These are phyloP conservation scores for Platyrinchus mystaceus DNA, from an alignment of 2,797 vertebrate species.

Conservation along the genomic window DNA sequence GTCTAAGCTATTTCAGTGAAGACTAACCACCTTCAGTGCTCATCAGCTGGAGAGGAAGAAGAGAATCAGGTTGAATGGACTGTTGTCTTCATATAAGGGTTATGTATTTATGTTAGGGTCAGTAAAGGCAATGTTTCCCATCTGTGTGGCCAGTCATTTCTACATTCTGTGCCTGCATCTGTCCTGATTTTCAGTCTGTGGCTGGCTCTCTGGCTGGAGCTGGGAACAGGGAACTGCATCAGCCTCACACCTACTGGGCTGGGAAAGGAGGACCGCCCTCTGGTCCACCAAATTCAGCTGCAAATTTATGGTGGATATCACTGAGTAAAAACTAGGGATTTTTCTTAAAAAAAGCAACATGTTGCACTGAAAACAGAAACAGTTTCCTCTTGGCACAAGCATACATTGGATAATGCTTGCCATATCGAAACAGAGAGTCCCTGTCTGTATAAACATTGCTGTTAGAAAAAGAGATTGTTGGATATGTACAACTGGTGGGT, in stretches of 20 bases:
- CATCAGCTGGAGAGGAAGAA: neutral
- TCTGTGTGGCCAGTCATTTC: neutral
- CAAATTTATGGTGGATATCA: neutral
- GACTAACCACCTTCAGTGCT: neutral
- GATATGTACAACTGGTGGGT: rapidly evolving
- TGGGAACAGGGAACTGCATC: neutral
- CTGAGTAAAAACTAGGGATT: neutral
- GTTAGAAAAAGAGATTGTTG: neutral
- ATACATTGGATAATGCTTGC: neutral
- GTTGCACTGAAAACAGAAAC: neutral
- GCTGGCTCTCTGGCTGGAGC: neutral
- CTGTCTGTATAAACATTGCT: neutral
- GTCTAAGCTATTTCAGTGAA: neutral
- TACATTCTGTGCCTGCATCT: neutral
- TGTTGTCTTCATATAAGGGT: neutral
- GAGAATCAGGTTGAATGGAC: neutral
- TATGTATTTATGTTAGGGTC: neutral
- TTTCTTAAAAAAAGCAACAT: neutral
- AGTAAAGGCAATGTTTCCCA: neutral
- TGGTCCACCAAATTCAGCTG: neutral
- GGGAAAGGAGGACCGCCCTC: neutral
- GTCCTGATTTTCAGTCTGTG: neutral
- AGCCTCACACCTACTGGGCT: neutral
- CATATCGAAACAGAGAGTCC: neutral
- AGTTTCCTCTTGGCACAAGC: neutral